Conservation (phyloP, 1,140 invertebrate species). For the Penaeus japonicus region DNA sequence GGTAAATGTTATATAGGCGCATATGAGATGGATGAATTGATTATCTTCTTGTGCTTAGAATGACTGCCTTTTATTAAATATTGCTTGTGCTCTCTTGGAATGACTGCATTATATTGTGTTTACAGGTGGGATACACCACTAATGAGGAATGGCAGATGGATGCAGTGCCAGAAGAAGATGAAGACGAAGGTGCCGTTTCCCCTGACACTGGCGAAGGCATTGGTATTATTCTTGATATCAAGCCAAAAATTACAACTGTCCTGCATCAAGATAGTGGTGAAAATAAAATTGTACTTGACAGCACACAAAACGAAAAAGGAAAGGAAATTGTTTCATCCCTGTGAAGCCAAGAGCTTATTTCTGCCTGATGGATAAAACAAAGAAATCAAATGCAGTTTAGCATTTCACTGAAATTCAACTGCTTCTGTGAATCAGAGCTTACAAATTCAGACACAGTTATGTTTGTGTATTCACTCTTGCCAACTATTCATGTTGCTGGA, state of each 20-base stretch:
- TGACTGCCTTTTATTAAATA: background rate
- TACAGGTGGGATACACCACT: slow-evolving; percentile 44
- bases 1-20: no score
- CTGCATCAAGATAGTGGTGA: slow-evolving; percentile 41
- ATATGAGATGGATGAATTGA: no score
- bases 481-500: no score
- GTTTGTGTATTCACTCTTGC: no score
- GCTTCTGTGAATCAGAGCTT: no score
- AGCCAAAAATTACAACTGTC: slow-evolving; percentile 31
- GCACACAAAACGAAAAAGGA: slow-evolving; percentile 43
- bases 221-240: slow-evolving; percentile 48
- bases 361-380: background rate
- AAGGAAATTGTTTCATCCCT: slow-evolving; percentile 45
- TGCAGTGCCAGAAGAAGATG: slow-evolving; percentile 41
- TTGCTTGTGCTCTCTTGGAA: background rate
- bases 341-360: background rate
- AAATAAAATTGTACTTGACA: slow-evolving; percentile 38
- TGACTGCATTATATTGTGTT: background rate
- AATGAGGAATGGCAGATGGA: slow-evolving; percentile 48
- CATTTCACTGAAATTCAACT: no score
- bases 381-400: background rate
- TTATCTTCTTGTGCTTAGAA: background rate
- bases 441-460: no score
- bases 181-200: slow-evolving; percentile 32
- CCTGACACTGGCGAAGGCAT: slow-evolving; percentile 41